These are phyloP conservation scores for Papilio xuthus DNA, from an alignment of 1,140 invertebrate genomes.

Conservation along the genomic window DNA sequence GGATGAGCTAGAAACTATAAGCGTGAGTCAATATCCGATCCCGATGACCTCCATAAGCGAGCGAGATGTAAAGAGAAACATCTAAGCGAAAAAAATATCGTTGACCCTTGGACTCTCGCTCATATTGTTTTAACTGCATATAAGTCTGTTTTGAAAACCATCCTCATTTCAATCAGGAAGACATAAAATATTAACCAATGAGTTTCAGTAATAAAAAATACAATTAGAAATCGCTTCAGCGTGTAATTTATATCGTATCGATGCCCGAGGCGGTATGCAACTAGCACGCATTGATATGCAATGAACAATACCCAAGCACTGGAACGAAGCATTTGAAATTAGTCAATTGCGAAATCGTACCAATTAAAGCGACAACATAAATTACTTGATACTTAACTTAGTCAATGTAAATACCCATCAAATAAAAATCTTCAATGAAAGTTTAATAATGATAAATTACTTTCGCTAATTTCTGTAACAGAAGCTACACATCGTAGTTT, in stretches of 20 bases:
- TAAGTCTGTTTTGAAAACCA: too few species aligned
- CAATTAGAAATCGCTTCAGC: slow-evolving; percentile 16
- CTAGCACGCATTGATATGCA: slow-evolving; percentile 46
- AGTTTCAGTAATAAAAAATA: background rate
- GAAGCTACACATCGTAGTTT: background rate
- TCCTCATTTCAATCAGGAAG: too few species aligned
- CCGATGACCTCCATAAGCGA: too few species aligned
- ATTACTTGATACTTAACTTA: slow-evolving; percentile 16
- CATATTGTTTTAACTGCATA: too few species aligned
- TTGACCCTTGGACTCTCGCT: too few species aligned
- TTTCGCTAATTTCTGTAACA: background rate
- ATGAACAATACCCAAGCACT: slow-evolving; percentile 42
- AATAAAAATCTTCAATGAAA: background rate
- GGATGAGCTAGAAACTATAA: too few species aligned
- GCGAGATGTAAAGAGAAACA: too few species aligned
- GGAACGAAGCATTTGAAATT: slow-evolving; percentile 32
- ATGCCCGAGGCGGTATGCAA: slow-evolving; percentile 40
- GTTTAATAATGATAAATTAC: background rate
- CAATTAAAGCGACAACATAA: slow-evolving; percentile 21
- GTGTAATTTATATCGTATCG: background rate
- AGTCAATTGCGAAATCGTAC: slow-evolving; percentile 24
- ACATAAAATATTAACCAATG: background rate
- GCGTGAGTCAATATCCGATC: too few species aligned
- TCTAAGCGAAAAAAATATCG: too few species aligned
- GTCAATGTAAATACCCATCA: slow-evolving; percentile 12